A percentile compares a stretch with the other conserved stretches of the same genome.
These are phyloP conservation scores for Coecobrya sp. DNA, from an alignment of 2,888 invertebrate genomes.

Conservation along the genomic window DNA sequence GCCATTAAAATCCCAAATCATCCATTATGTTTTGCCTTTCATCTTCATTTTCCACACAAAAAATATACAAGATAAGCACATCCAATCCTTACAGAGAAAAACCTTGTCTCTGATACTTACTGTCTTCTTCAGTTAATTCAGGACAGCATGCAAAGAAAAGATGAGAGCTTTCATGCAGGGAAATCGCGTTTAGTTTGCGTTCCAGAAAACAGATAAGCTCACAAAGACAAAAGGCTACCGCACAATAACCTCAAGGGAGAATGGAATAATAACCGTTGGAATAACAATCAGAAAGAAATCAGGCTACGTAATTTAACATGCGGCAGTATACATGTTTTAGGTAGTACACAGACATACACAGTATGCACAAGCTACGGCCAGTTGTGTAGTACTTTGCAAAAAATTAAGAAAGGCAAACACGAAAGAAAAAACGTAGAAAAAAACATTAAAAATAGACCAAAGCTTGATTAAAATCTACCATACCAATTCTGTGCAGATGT, in stretches of 20 bases:
- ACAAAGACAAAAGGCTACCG: background rate
- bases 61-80: background rate
- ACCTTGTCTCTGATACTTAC: background rate
- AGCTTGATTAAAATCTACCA: constrained; percentile 19
- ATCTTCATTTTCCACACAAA: background rate
- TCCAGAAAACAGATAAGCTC: background rate
- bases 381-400: too few relatives aligned
- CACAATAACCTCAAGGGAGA: background rate
- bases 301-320: background rate
- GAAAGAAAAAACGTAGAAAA: background rate
- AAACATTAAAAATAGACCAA: background rate
- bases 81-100: background rate
- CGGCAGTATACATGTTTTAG: too few relatives aligned
- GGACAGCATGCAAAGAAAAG: background rate
- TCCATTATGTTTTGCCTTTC: constrained; percentile 44
- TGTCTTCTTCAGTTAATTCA: background rate
- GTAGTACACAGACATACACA: too few relatives aligned
- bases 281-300: constrained; percentile 22
- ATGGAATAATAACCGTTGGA: constrained; percentile 12
- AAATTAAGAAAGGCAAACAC: background rate
- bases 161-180: background rate
- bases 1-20: constrained; percentile 56
- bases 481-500: background rate
- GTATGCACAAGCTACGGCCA: too few relatives aligned
- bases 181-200: background rate